Evolutionary conservation across 2,797 vertebrate species (phyloP), one percentile per base, ranked within the genome.

Genomic region (Eremophila alpestris): DNA sequence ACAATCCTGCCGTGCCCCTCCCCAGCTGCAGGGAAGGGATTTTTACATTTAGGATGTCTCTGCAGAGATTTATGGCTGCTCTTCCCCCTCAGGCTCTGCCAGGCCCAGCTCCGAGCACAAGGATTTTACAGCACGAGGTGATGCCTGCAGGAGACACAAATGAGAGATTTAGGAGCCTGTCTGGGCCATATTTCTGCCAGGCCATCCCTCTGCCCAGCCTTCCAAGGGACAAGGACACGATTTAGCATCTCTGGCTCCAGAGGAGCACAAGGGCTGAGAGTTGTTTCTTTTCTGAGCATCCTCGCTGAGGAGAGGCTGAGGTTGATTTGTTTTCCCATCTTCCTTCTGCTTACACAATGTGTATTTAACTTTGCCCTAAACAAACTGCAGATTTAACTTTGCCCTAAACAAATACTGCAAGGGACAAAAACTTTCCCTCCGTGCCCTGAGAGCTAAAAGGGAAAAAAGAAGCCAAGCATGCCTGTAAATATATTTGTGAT

Each of bases 31-130:
- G 29, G 19, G 15, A 10, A 59, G 74, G 16, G 7, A 11, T 15
- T 89, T 54, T 24, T 8, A 2, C 26, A 14, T 36, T 62, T 9
- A 10, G 54, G 27, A 18, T 0, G 0, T 46, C 29, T 43, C 62
- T 29, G 18, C 27, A 7, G 77, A 52, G 69, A 58, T 79, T 58
- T 40, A 24, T 5, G 51, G 46, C 11, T 7, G 32, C 54, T 60
- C 18, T 15, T 14, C 54, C 41, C n/a, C 21, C 0, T 0, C 55
- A n/a, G 71, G 71, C 48, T 11, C 26, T 56, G 5, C 7, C 74
- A 4, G 17, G 32, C 21, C 64, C 23, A 9, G 5, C 58, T 38
- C 38, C 38, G 11, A 38, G 38, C 38, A 38, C 38, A 38, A 38
- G 38, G 38, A 38, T 38, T 38, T 38, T 38, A 38, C 38, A 38